phyloP scores from a whole-genome alignment of 2,888 invertebrate species.

The Euzophera pinguis region DNA sequence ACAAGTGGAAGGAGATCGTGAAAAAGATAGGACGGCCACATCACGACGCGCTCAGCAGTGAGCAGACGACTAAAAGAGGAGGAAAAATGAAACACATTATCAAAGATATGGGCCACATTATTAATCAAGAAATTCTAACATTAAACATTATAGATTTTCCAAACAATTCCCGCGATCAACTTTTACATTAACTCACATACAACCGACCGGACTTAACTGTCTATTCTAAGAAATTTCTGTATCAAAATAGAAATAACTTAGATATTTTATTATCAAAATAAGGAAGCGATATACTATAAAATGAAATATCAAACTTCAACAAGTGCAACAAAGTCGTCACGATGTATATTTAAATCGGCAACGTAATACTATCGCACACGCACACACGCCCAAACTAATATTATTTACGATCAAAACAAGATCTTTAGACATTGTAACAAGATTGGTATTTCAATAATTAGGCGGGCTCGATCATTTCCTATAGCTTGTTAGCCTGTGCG shows the following conservation, averaged over 20 bases:
- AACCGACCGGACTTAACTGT: background rate
- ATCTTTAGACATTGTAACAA: background rate
- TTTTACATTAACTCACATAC: no score
- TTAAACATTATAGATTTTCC: no score
- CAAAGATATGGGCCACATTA: no score
- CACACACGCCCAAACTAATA: constrained; percentile 28
- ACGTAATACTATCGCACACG: constrained; percentile 48
- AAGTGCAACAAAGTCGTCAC: constrained; percentile 53
- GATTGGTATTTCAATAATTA: constrained; percentile 5
- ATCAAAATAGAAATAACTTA: constrained; percentile 21
- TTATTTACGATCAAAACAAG: constrained; percentile 16
- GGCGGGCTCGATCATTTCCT: constrained; percentile 21
- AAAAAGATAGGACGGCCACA: no score
- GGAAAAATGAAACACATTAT: no score
- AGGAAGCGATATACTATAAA: constrained; percentile 49
- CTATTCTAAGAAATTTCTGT: constrained; percentile 2
- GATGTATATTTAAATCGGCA: constrained; percentile 55
- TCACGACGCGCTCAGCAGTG: no score
- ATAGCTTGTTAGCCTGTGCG: constrained; percentile 25
- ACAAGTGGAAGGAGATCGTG: no score
- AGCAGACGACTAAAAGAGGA: no score
- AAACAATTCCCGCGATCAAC: no score
- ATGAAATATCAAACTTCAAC: constrained; percentile 40
- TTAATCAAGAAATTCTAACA: no score
- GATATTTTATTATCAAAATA: constrained; percentile 47